Percentiles rank a stretch among this genome's conserved stretches.
These are phyloP conservation scores for Nymphalis polychloros DNA, from an alignment of 2,888 invertebrate genomes.

Conservation along the genomic window DNA sequence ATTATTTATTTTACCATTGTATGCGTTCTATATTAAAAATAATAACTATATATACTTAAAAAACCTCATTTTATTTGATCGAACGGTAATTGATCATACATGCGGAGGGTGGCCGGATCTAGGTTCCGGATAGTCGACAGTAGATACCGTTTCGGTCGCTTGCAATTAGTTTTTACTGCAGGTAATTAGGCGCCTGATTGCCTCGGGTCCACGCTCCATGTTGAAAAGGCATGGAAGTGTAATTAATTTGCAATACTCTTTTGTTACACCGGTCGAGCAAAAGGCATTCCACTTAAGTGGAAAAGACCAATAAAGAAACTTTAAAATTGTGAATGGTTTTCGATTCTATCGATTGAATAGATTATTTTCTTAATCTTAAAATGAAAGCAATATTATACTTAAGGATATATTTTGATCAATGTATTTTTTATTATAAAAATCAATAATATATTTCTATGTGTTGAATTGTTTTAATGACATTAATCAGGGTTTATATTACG, in stretches of 20 bases:
- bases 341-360: neutral
- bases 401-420: no score
- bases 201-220: conserved; percentile 4
- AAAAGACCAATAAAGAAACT: neutral
- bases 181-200: conserved; percentile 30
- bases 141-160: conserved; percentile 9
- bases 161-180: conserved; percentile 27
- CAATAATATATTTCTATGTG: no score
- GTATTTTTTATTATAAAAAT: no score
- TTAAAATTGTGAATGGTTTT: neutral
- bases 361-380: no score
- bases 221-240: conserved; percentile 13
- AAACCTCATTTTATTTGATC: neutral
- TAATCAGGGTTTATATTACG: no score
- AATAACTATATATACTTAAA: no score
- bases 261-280: neutral
- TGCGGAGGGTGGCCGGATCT: neutral
- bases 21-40: no score
- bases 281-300: neutral
- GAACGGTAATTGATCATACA: neutral
- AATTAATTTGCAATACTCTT: conserved; percentile 13
- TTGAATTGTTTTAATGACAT: no score
- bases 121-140: neutral
- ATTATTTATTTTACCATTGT: no score
- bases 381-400: no score